Conservation (phyloP, 2,797 vertebrate genomes). For the Myotis myotis region DNA sequence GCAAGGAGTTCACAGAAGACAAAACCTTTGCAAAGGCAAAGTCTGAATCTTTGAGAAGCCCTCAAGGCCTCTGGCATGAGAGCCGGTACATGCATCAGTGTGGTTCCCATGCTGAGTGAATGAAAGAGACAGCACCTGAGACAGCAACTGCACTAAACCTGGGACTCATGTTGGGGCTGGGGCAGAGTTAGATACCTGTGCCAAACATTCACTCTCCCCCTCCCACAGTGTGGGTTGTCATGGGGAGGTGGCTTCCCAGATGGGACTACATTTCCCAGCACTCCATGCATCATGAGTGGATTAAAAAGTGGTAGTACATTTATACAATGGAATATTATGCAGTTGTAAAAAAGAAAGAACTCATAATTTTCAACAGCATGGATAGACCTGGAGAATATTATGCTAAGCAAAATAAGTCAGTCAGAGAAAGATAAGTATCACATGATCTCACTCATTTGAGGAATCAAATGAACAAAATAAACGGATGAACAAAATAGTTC, state of each 20-base stretch:
- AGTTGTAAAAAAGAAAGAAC: too few relatives aligned
- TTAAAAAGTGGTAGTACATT: too few relatives aligned
- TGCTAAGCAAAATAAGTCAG: too few relatives aligned
- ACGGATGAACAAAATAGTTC: too few relatives aligned
- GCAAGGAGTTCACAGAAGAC: slow-evolving; percentile 34
- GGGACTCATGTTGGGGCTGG: neutral
- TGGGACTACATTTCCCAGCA: neutral
- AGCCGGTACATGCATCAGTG: accelerated
- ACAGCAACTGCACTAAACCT: accelerated
- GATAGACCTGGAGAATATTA: too few relatives aligned
- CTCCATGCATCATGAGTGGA: neutral
- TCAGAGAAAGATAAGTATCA: too few relatives aligned
- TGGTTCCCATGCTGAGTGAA: accelerated
- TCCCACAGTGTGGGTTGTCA: neutral
- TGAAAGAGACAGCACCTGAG: neutral
- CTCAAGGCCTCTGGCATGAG: accelerated
- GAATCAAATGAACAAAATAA: too few relatives aligned
- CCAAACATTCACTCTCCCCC: neutral
- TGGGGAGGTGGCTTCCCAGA: neutral
- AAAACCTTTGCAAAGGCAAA: slow-evolving; percentile 64
- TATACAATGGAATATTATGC: too few relatives aligned
- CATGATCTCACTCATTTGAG: too few relatives aligned
- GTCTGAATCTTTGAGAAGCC: neutral
- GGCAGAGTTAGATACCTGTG: neutral
- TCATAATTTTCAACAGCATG: too few relatives aligned